phyloP scores from a whole-genome alignment of 2,113 vertebrate species.

The Chrysemys picta region DNA sequence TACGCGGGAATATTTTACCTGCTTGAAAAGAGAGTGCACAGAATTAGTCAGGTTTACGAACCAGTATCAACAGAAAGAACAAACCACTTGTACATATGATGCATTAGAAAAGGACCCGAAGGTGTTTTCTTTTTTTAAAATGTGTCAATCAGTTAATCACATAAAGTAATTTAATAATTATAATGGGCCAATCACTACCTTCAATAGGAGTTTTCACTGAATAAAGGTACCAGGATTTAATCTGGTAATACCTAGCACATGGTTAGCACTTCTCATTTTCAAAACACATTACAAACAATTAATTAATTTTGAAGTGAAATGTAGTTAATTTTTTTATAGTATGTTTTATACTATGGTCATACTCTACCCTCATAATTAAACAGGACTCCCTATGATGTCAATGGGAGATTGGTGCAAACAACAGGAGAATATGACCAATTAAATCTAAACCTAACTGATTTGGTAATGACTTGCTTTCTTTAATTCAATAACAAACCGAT shows the following conservation, averaged over 20 bases:
- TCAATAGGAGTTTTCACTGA: background rate
- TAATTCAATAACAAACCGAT: background rate
- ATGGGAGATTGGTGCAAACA: background rate
- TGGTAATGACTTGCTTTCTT: fast-evolving
- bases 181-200: background rate
- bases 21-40: constrained; percentile 40
- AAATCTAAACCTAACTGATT: background rate
- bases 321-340: background rate
- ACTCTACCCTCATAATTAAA: background rate
- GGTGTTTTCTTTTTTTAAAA: background rate
- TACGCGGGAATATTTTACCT: constrained; percentile 84
- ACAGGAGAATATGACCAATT: background rate
- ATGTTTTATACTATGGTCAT: background rate
- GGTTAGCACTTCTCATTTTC: background rate
- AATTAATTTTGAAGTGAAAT: background rate
- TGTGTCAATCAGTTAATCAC: background rate
- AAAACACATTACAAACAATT: background rate
- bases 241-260: background rate
- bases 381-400: background rate
- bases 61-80: background rate
- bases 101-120: background rate
- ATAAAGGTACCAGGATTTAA: background rate
- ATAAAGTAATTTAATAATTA: background rate
- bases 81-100: background rate
- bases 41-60: constrained; percentile 16